A percentile compares a stretch with the other conserved stretches of the same genome.
Conservation (phyloP, 2,888 invertebrate species). For the Dasypolia templi region DNA sequence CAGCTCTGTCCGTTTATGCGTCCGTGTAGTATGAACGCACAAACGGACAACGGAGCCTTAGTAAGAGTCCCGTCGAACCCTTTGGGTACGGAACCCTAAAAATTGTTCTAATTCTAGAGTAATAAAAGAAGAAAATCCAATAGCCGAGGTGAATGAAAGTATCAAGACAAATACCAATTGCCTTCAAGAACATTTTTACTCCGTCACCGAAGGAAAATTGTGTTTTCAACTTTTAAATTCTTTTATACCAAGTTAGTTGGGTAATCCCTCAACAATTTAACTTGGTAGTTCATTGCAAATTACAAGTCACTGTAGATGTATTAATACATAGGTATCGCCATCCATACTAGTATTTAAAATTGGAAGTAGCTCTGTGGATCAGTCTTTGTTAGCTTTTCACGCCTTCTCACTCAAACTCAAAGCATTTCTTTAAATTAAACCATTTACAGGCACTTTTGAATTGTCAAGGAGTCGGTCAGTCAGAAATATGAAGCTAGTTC, state of each 20-base stretch:
- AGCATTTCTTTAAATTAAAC: too few species aligned
- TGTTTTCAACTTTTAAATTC: slow-evolving; percentile 62
- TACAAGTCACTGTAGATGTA: slow-evolving; percentile 30
- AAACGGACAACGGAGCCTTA: too few species aligned
- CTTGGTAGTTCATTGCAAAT: slow-evolving; percentile 48
- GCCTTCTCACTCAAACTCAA: too few species aligned
- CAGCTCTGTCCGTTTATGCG: too few species aligned
- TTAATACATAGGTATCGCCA: neutral
- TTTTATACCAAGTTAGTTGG: slow-evolving; percentile 47
- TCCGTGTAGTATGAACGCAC: too few species aligned
- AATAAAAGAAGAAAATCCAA: slow-evolving; percentile 5
- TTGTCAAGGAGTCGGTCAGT: too few species aligned
- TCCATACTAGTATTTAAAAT: neutral
- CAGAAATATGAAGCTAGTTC: too few species aligned
- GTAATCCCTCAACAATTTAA: slow-evolving; percentile 53
- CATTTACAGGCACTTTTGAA: too few species aligned
- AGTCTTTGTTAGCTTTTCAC: neutral
- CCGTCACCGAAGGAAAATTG: slow-evolving; percentile 48
- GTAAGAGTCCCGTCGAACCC: too few species aligned
- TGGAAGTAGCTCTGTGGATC: neutral
- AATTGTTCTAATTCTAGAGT: slow-evolving; percentile 5
- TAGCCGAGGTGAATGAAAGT: slow-evolving; percentile 20
- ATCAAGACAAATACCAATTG: slow-evolving; percentile 35
- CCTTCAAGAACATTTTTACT: slow-evolving; percentile 41
- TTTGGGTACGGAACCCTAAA: too few species aligned